Evolutionary conservation across 2,797 vertebrate species (phyloP), one percentile per base, ranked within the genome.

Genomic region (Cottoperca gobio): DNA sequence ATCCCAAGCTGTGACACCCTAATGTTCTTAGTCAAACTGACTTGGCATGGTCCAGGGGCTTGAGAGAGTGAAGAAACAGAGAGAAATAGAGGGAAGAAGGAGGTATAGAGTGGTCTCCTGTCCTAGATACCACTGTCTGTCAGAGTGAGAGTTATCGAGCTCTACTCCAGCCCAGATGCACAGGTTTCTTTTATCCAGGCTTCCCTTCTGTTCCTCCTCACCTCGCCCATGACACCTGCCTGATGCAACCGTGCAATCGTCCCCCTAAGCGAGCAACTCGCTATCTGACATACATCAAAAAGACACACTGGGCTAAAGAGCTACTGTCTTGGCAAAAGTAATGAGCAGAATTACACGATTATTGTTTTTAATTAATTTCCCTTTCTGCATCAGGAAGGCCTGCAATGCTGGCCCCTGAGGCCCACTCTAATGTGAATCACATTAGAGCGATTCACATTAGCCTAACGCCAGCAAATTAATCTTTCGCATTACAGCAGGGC

Each of bases 1-100:
- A 93, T 91, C 91, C 90, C 90, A 80, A 92, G 89, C 90, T 92
- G 92, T 93, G 91, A 93, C 88, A 89, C 87, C 81, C 85, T 93
- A 93, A 94, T 94, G 91, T 93, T 93, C 89, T 92, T 89, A 93
- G 87, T 85, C 84, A 91, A 90, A 93, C 77, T 75, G 88, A 87
- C 85, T 88, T 89, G 88, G 88, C 88, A 83, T 83, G 79, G 81
- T 89, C 86, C 82, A 80, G 74, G 40, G 81, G 78, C 79, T 74
- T 78, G 78, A 82, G 83, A 78, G 78, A 82, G 73, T 21, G 70
- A 83, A 78, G 79, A 72, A 81, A 80, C 26, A 63, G 58, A 75
- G 59, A 55, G 73, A 74, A 71, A 79, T 19, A 16, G 61, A 67
- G 37, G 64, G 58, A 82, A 58, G 35, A 53, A 68, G 50, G 69